Evolutionary conservation across 2,797 vertebrate genomes (phyloP), one percentile per base, ranked within the genome.

Genomic region (Sebastes kiyomatsui): DNA sequence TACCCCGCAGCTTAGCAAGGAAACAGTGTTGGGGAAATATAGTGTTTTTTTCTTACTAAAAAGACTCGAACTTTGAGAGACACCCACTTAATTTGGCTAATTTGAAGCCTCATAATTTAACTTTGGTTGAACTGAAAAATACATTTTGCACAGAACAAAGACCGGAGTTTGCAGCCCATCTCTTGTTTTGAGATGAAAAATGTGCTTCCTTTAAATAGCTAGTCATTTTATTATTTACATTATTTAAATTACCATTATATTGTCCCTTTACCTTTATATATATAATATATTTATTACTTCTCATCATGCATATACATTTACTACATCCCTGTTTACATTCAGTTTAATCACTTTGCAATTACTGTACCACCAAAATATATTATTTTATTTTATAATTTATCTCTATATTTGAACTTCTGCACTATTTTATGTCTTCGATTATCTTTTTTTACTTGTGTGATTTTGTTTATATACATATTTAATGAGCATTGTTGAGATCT

Each of bases 1-100:
- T 13, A 1, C 35, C 13, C 13, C 2, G 13, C 35, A 38, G 35
- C 35, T 38, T 38, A 38, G 35, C 35, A 38, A 38, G 13, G 35
- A 38, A 14, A 38, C 35, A 38, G 0, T 38, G 35, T 38, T 38
- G 35, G 4, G 13, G 35, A 38, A 38, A 38, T 38, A 38, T 0
- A 14, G 35, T 0, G 35, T 0, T 49, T 0, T 0, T 49, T 49
- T 49, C 46, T 0, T 49, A 49, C 46, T 49, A 49, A 49, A 49
- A 49, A 49, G 6, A 49, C 13, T 38, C 35, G 0, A 38, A 38
- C 35, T 38, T 38, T 6, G 5, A 6, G 35, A 38, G 35, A 49
- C 14, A 0, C 18, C 0, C 52, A 11, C 52, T 54, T 54, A 1
- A 22, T 22, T 11, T 54, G 35, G 35, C 5, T 38, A 0, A 38